These are phyloP conservation scores for Hesperophylax magnus DNA, from an alignment of 1,140 invertebrate species.

Conservation along the genomic window DNA sequence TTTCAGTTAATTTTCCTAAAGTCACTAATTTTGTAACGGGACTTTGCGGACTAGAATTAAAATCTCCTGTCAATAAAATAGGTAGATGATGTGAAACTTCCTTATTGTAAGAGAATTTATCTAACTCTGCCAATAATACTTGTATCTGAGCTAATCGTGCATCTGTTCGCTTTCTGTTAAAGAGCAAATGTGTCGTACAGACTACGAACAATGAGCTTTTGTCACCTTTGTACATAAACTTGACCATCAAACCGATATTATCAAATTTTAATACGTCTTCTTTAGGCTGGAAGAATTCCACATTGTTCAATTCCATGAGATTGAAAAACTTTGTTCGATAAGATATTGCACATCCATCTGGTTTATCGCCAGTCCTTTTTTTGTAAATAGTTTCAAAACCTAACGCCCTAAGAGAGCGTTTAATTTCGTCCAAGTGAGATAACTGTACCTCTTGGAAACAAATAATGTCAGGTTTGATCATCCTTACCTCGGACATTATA, in stretches of 20 bases:
- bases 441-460: conserved; percentile 39
- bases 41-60: conserved; percentile 23
- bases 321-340: neutral
- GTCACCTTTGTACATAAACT: conserved; percentile 1
- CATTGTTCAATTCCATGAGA: conserved; percentile 21
- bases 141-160: conserved; percentile 18
- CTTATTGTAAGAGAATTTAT: conserved; percentile 20
- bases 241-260: conserved; percentile 33
- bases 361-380: conserved; percentile 24
- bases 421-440: conserved; percentile 28
- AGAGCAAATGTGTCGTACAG: conserved; percentile 32
- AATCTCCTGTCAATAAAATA: conserved; percentile 33
- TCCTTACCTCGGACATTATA: conserved; percentile 13
- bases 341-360: conserved; percentile 30
- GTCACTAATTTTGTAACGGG: conserved; percentile 6
- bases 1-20: neutral
- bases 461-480: conserved; percentile 25
- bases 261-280: conserved; percentile 20
- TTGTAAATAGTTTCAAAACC: conserved; percentile 22
- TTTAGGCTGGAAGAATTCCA: conserved; percentile 27
- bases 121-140: conserved; percentile 23
- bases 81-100: conserved; percentile 14
- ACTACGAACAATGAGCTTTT: neutral
- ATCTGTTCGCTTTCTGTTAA: conserved; percentile 19
- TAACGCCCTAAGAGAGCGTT: neutral